Base-by-base conservation (phyloP, 2,797 vertebrate species). In the Eulemur rubriventer region DNA sequence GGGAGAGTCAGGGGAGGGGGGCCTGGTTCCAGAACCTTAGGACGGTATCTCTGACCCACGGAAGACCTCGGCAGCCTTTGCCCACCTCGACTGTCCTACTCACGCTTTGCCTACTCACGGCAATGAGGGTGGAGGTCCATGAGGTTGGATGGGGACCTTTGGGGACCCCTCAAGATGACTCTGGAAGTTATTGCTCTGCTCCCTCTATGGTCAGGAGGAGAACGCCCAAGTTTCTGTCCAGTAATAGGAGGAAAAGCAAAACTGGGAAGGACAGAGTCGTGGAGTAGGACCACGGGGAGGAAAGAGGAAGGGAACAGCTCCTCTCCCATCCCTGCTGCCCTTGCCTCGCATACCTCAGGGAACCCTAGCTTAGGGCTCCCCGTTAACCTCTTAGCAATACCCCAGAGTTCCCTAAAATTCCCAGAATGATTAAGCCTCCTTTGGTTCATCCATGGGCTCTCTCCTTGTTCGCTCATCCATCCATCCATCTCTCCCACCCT, bases 111-210 rank as follows among this genome's bases (percentile, higher is more conserved):
- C 85, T 35, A 4, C 41, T 72, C 76, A 12, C 0, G 5, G 2
- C 30, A 38, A 30, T 26, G 65, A 83, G 24, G 55, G 2, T 46
- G n/a, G 52, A 79, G 38, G 63, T 38, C 65, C n/a, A 26, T 12
- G 4, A 4, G 0, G 2, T 33, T 63, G 24, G 6, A 22, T 2
- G 8, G 35, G 46, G n/a, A 17, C 75, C 5, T 0, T 0, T 22
- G 76, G 50, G 46, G 41, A 38, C 76, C 20, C n/a, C 38, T 55
- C 43, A 18, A 30, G 28, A 52, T 20, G 73, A 48, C 82, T 88
- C 52, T 69, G 55, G 48, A 79, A 43, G 41, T 57, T 69, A 30
- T n/a, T 50, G 18, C 41, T 83, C 5, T 65, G n/a, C 76, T 90
- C 73, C 46, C 33, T 4, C 33, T 57, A 57, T 20, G 55, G 50